Evolutionary conservation across 2,888 invertebrate genomes (phyloP).

Genomic region (Aquatica leii): DNA sequence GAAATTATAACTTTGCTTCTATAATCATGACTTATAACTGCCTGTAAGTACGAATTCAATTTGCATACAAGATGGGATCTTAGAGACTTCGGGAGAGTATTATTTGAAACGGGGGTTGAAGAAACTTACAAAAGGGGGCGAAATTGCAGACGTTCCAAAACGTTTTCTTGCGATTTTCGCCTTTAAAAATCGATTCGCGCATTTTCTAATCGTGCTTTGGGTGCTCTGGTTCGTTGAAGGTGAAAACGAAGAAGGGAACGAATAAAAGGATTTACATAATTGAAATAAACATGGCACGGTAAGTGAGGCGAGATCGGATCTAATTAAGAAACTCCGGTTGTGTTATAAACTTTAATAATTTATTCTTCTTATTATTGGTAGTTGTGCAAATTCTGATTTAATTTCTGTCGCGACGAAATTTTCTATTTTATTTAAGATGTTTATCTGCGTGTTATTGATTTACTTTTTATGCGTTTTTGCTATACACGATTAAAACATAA

Average conservation of each 20-base stretch:
- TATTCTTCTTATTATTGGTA: conserved; percentile 24
- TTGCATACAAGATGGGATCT: conserved; percentile 54
- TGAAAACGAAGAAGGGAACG: conserved; percentile 34
- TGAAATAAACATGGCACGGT: conserved; percentile 57
- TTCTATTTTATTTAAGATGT: no score
- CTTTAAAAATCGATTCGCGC: neutral
- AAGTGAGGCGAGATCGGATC: conserved; percentile 54
- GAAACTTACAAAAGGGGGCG: conserved; percentile 27
- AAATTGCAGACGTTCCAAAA: conserved; percentile 24
- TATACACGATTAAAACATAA: no score
- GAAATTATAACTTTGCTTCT: conserved; percentile 48
- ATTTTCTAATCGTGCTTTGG: conserved; percentile 6
- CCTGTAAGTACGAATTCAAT: conserved; percentile 55
- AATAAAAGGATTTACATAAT: conserved; percentile 55
- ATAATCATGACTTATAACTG: conserved; percentile 52
- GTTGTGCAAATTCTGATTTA: no score
- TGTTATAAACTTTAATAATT: conserved; percentile 29
- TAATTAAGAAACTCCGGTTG: conserved; percentile 53
- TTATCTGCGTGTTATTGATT: no score
- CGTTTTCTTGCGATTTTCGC: conserved; percentile 7
- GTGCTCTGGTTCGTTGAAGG: conserved; percentile 36
- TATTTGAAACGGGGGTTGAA: conserved; percentile 16
- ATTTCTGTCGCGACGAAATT: no score
- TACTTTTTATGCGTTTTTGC: no score
- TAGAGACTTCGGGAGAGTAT: conserved; percentile 39